Conservation (phyloP, 2,888 invertebrate genomes). For the Uropetala carovei region DNA sequence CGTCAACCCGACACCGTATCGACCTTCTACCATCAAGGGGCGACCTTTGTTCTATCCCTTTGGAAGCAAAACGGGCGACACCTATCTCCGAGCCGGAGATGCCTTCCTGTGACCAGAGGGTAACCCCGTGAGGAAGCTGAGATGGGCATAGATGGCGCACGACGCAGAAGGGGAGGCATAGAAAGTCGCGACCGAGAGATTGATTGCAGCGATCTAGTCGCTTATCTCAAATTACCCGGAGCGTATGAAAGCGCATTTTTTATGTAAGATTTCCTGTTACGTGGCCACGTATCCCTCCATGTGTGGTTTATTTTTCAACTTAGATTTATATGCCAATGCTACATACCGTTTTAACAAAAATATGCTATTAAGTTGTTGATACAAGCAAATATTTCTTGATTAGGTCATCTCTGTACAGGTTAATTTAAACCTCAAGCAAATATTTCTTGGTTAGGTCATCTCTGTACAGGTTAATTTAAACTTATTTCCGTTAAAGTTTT, state of each 20-base stretch:
- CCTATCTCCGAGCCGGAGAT: neutral
- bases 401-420: too few relatives aligned
- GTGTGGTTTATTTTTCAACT: too few relatives aligned
- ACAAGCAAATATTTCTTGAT: too few relatives aligned
- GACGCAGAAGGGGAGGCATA: neutral
- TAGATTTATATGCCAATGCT: too few relatives aligned
- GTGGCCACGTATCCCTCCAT: neutral
- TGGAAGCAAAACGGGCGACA: neutral
- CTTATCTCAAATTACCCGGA: neutral
- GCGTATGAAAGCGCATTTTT: neutral
- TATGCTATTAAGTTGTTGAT: too few relatives aligned
- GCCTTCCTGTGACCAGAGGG: neutral
- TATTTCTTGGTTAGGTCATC: too few relatives aligned
- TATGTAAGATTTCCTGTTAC: neutral
- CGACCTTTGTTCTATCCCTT: constrained; percentile 9
- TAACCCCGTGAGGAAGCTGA: neutral
- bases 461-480: too few relatives aligned
- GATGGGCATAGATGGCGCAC: neutral
- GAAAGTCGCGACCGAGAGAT: neutral
- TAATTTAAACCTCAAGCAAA: too few relatives aligned
- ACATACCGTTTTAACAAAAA: too few relatives aligned
- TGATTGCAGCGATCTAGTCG: neutral
- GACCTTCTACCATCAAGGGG: neutral
- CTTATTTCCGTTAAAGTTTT: too few relatives aligned
- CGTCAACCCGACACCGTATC: neutral